Conservation (phyloP, 2,888 invertebrate genomes). For the Scaptomyza caliginosa region DNA sequence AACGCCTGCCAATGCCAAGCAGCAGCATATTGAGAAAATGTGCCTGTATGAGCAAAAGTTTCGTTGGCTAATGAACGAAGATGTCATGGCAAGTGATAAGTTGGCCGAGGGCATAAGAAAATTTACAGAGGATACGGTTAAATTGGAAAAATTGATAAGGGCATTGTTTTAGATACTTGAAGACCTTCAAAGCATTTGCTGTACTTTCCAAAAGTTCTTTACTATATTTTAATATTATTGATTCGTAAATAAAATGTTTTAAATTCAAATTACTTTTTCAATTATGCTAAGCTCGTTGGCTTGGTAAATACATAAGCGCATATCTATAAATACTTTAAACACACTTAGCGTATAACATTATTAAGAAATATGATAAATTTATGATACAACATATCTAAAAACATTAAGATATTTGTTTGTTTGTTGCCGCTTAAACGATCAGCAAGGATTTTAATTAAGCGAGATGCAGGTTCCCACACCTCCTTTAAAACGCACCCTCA, state of each 20-base stretch:
- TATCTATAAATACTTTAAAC: constrained; percentile 14
- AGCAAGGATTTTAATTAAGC: constrained; percentile 5
- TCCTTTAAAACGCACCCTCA: not conserved
- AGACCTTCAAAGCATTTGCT: not conserved
- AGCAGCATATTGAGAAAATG: constrained; percentile 89
- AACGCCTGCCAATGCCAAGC: constrained; percentile 87
- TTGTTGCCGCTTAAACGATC: not conserved
- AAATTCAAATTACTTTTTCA: not conserved
- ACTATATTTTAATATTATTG: not conserved
- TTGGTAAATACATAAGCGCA: constrained; percentile 16
- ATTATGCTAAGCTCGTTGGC: not conserved
- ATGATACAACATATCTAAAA: constrained; percentile 14
- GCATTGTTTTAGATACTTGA: not conserved
- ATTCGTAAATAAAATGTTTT: not conserved
- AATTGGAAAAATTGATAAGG: constrained; percentile 88
- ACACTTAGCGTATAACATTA: constrained; percentile 23
- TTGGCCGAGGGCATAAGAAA: constrained; percentile 98
- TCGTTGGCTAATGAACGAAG: constrained; percentile 98
- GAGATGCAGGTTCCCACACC: not conserved
- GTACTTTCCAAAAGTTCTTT: not conserved
- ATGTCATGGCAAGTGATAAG: constrained; percentile 99
- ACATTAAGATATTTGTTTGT: constrained; percentile 26
- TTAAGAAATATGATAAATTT: constrained; percentile 21
- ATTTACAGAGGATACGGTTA: constrained; percentile 96
- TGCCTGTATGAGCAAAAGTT: constrained; percentile 92